phyloP scores from a whole-genome alignment of 2,888 invertebrate species.

The Eumerus sabulonum region DNA sequence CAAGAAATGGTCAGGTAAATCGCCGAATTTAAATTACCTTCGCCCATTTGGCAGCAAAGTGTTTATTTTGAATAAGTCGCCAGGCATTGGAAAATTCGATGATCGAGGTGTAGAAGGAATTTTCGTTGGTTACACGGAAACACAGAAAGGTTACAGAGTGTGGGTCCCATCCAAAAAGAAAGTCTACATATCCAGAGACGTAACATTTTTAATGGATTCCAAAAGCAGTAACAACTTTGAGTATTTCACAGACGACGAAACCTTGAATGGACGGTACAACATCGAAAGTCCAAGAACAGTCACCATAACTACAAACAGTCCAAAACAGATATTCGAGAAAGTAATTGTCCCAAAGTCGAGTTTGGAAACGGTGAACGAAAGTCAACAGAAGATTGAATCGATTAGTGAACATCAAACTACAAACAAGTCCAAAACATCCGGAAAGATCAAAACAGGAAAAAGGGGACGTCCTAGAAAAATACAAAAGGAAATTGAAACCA shows the following conservation, averaged over 20 bases:
- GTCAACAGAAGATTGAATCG: no score
- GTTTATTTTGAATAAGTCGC: constrained; percentile 38
- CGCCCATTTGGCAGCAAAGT: constrained; percentile 44
- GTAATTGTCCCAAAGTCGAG: no score
- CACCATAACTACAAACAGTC: background rate
- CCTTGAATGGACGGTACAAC: constrained; percentile 10
- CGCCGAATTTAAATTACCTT: constrained; percentile 48
- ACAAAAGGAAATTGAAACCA: background rate
- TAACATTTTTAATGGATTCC: constrained; percentile 4
- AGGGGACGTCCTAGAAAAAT: constrained; percentile 27
- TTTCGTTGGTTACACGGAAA: constrained; percentile 14
- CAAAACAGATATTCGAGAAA: no score
- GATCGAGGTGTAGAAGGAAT: constrained; percentile 21
- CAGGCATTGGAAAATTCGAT: constrained; percentile 50
- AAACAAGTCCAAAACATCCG: constrained; percentile 11
- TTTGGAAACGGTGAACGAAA: no score
- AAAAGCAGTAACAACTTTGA: constrained; percentile 12
- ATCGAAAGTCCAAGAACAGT: constrained; percentile 3
- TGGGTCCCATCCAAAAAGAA: constrained; percentile 25
- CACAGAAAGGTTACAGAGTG: constrained; percentile 31
- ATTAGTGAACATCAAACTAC: no score
- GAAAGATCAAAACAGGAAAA: constrained; percentile 8
- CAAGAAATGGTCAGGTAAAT: constrained; percentile 50
- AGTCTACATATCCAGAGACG: constrained; percentile 20
- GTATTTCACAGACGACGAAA: constrained; percentile 20